These are phyloP conservation scores for Lepidochrysops patricia DNA, from an alignment of 2,888 invertebrate species.

Conservation along the genomic window DNA sequence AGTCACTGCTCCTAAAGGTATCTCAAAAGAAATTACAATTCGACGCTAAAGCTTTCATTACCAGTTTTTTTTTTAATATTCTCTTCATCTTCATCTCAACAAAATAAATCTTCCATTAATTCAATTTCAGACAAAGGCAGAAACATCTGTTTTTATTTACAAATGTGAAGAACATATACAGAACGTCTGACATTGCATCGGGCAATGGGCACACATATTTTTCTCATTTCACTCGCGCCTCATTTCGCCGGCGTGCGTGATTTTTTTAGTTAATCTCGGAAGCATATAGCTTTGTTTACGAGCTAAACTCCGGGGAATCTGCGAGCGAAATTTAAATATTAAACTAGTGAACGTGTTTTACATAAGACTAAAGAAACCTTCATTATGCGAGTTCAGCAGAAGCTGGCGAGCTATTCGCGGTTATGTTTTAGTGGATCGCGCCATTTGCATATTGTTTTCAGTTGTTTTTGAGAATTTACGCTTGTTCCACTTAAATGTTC, in stretches of 20 bases:
- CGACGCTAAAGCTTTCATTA: neutral
- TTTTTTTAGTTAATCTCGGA: constrained; percentile 11
- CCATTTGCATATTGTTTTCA: constrained; percentile 47
- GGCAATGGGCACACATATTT: neutral
- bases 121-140: neutral
- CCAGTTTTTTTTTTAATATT: neutral
- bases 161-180: neutral
- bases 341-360: constrained; percentile 14
- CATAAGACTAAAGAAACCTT: constrained; percentile 26
- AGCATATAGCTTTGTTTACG: constrained; percentile 10
- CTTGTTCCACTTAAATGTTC: constrained; percentile 34
- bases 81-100: neutral
- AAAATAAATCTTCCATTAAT: neutral
- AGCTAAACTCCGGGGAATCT: constrained; percentile 4
- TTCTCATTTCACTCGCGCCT: constrained; percentile 1
- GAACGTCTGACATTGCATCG: neutral
- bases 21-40: neutral
- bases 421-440: constrained; percentile 29
- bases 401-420: constrained; percentile 24
- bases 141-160: neutral
- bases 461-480: constrained; percentile 44
- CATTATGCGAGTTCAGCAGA: constrained; percentile 35
- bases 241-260: constrained; percentile 9
- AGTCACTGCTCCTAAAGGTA: neutral
- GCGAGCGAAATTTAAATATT: constrained; percentile 13